Base-by-base conservation (phyloP, 1,140 invertebrate species). In the Drosophila malerkotliana region DNA sequence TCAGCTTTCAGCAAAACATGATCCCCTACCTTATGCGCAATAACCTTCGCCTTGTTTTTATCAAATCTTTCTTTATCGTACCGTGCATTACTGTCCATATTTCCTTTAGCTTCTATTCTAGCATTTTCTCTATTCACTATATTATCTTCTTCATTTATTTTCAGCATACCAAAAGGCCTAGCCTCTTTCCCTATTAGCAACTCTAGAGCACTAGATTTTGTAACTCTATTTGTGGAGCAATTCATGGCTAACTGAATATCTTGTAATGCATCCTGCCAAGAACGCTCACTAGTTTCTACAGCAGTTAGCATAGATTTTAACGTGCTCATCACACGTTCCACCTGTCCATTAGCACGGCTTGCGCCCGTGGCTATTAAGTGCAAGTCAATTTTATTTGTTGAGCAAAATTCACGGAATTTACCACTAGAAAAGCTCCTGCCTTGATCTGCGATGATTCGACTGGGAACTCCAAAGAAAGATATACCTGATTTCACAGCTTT, bases 351-450 rank as follows among this genome's bases (percentile, higher is more conserved):
- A 8, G 47, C 47, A 26, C 47, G 48, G 26, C 48, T 49, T n/a
- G 48, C 48, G 3, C 48, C 48, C 14, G 15, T 58, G 52, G 52
- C 37, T 28, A 21, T 28, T 62, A 52, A 44, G 53, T 48, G 34
- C 21, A 48, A 48, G 2, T 48, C 44, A 21, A 48, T 48, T 21
- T 48, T 48, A 10, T 48, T 24, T 21, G 21, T 12, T 48, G 18
- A 48, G 21, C 45, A 48, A 24, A 48, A 48, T 9, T 48, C 48
- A 6, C 48, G n/a, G 48, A 49, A 49, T 28, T 21, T 21, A 21
- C 21, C 21, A 21, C 21, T 21, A 21, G 10, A 4, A 14, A 21
- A 48, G 21, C 18, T 48, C 8, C 47, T 9, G 24, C 47, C 48
- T 12, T 52, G 26, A 32, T 52, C 28, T 8, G 49, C 28, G 10